Conservation (phyloP, 2,888 invertebrate genomes). For the Ormyrus rosae region DNA sequence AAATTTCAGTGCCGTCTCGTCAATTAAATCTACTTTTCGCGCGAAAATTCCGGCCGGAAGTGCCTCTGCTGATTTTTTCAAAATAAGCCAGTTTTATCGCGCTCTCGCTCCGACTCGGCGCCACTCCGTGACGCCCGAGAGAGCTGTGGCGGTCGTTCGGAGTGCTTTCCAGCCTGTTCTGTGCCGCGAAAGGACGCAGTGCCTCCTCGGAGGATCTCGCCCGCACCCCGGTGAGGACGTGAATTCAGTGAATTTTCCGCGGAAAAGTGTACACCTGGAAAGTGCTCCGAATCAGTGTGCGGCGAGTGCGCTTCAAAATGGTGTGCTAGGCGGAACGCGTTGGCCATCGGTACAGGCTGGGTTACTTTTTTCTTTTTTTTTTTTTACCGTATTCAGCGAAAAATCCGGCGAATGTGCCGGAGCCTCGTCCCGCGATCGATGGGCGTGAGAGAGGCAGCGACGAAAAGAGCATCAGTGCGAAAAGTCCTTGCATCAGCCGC, state of each 20-base stretch:
- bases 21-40: slow-evolving; percentile 49
- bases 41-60: slow-evolving; percentile 42
- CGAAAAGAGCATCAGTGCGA: not conserved
- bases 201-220: not conserved
- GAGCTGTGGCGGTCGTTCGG: not conserved
- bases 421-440: not conserved
- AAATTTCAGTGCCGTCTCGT: slow-evolving; percentile 2
- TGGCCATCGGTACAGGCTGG: too few relatives aligned
- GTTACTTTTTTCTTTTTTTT: too few relatives aligned
- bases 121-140: not conserved
- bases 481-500: slow-evolving; percentile 9
- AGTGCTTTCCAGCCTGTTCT: not conserved
- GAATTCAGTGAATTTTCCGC: too few relatives aligned
- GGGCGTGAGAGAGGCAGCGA: not conserved
- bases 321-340: too few relatives aligned
- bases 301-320: not conserved
- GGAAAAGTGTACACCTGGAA: too few relatives aligned
- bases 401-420: too few relatives aligned
- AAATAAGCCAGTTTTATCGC: slow-evolving; percentile 44
- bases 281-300: not conserved
- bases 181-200: not conserved
- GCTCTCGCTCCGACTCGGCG: not conserved
- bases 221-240: not conserved
- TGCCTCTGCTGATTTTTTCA: slow-evolving; percentile 39
- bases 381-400: too few relatives aligned